Evolutionary conservation across 1,140 invertebrate genomes (phyloP), one percentile per base, ranked within the genome.

Genomic region (Parasteatoda tepidariorum): DNA sequence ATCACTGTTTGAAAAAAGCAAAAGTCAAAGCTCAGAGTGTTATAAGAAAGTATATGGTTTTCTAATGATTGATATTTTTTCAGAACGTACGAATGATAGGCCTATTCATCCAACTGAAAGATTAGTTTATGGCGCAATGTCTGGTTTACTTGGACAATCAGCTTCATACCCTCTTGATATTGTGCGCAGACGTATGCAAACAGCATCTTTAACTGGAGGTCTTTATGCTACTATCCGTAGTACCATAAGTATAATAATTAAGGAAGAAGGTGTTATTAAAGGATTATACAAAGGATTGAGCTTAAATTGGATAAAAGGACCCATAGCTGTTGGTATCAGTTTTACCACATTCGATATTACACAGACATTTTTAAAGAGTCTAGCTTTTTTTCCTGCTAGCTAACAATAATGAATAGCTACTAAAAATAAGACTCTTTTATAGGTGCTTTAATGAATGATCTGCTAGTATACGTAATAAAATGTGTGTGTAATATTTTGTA

Each of bases 291-390:
- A 99, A 91, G 98, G 98, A 0, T 91, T 99, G 0, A 97, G 95
- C 86, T 97, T 99, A 95, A 99, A 99, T 90, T 99, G 97, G 96
- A 94, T 99, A 2, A 99, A 99, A 90, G 98, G 98, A 5, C 98
- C 98, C 0, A 95, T 99, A 61, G 96, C 97, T 2, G 97, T 98
- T n/a, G 97, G 98, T 55, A 97, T 99, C 84, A 98, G 96, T 88
- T 99, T 99, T 90, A 94, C 96, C 3, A 97, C 96, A 0, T 98
- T 98, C 89, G 98, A 99, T 89, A 89, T 92, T 26, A 93, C 95
- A 31, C 93, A 93, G 84, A 91, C 93, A 71, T 89, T 90, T 68
- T 88, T 95, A 38, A 38, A 28, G 61, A 81, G 22, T n/a, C 22
- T 22, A 24, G 7, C 7, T 61, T 34, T 61, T 3, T 30, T 54